Percentiles rank a stretch among this genome's conserved stretches.
Evolutionary conservation across 2,888 invertebrate genomes (phyloP).

Genomic region (Odontothrips loti): DNA sequence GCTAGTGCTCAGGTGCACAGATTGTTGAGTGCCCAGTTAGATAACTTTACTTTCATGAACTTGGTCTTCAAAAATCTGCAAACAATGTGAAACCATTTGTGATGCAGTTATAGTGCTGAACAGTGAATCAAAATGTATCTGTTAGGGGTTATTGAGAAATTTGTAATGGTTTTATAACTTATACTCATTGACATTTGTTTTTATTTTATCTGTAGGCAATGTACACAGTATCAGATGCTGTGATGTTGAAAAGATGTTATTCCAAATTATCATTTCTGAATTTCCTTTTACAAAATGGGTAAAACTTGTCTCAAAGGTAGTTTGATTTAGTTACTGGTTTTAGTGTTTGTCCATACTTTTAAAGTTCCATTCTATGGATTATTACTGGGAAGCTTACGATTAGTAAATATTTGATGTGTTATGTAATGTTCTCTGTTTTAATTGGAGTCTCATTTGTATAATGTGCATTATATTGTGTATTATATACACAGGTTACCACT

Average conservation of each 20-base stretch:
- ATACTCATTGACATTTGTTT: background rate
- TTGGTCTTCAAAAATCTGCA: background rate
- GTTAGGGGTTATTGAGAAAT: background rate
- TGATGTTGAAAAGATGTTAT: background rate
- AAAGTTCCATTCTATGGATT: slow-evolving; percentile 1
- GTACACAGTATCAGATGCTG: background rate
- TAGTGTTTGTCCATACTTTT: slow-evolving; percentile 10
- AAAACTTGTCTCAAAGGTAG: slow-evolving; percentile 11
- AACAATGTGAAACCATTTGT: background rate
- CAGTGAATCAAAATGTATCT: background rate
- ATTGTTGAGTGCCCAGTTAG: background rate
- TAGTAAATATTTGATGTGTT: slow-evolving; percentile 21
- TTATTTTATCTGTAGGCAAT: background rate
- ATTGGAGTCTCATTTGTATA: slow-evolving; percentile 19
- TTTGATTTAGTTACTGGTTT: background rate
- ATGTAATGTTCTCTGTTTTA: slow-evolving; percentile 14
- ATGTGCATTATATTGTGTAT: slow-evolving; percentile 17
- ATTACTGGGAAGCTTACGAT: slow-evolving; percentile 8
- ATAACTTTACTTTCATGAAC: background rate
- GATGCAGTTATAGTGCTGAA: background rate
- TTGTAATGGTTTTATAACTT: background rate
- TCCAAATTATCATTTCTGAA: slow-evolving; percentile 3
- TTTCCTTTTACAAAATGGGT: background rate
- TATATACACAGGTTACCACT: slow-evolving; percentile 23
- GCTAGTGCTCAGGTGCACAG: background rate